These are phyloP conservation scores for Pseudorasbora parva DNA, from an alignment of 2,113 vertebrate genomes.

Conservation along the genomic window DNA sequence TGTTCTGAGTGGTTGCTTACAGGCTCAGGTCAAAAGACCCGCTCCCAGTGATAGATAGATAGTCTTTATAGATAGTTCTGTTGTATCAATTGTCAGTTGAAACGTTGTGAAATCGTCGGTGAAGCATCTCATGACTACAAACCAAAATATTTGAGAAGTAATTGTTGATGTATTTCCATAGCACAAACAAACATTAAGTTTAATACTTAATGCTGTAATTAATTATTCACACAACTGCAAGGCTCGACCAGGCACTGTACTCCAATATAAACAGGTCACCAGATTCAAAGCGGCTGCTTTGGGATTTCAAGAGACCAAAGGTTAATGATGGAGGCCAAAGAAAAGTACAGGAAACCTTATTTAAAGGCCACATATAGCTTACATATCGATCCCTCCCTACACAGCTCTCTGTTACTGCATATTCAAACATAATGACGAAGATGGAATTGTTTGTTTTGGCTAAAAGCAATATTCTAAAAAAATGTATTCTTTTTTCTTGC, in stretches of 20 bases:
- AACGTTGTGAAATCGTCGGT: not conserved
- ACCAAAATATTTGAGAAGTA: not conserved
- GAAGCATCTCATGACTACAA: not conserved
- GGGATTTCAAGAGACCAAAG: slow-evolving; percentile 39
- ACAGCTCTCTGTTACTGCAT: not conserved
- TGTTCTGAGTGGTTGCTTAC: not conserved
- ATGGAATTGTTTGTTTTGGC: slow-evolving; percentile 17
- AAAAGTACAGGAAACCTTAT: not conserved
- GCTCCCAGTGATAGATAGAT: not conserved
- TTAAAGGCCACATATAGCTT: not conserved
- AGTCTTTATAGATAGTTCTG: not conserved
- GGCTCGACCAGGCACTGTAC: slow-evolving; percentile 6
- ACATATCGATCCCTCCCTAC: slow-evolving; percentile 18
- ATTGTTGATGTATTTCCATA: not conserved
- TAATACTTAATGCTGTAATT: not conserved
- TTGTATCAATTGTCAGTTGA: not conserved
- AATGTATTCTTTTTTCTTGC: not conserved
- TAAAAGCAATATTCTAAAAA: slow-evolving; percentile 20
- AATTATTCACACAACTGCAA: slow-evolving; percentile 17
- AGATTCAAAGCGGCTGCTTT: slow-evolving; percentile 1
- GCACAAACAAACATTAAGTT: not conserved
- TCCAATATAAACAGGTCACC: slow-evolving; percentile 23
- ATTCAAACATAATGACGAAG: slow-evolving; percentile 1
- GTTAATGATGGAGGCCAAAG: slow-evolving; percentile 31
- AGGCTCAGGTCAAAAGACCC: not conserved